phyloP scores from a whole-genome alignment of 1,140 invertebrate genomes.

The Helicoverpa armigera region DNA sequence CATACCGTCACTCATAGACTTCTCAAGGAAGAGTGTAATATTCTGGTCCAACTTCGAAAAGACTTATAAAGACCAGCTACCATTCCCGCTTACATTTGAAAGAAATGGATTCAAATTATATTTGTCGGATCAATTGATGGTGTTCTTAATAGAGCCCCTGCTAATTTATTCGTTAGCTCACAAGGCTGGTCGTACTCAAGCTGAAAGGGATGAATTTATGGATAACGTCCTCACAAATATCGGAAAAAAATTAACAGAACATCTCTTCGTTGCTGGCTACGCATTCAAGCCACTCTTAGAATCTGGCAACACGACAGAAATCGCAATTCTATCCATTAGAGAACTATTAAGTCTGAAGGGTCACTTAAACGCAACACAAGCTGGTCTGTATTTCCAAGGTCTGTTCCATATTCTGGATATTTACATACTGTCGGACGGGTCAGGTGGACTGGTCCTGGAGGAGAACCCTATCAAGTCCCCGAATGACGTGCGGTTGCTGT shows the following conservation, averaged over 20 bases:
- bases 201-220: constrained; percentile 13
- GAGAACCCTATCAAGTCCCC: constrained; percentile 42
- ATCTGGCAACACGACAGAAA: constrained; percentile 37
- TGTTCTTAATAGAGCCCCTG: background rate
- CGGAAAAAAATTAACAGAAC: constrained; percentile 47
- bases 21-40: constrained; percentile 44
- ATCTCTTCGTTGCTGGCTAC: constrained; percentile 50
- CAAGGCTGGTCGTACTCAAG: background rate
- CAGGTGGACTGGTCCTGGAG: constrained; percentile 42
- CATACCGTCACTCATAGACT: constrained; percentile 38
- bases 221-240: constrained; percentile 47
- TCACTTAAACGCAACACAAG: constrained; percentile 50
- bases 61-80: background rate
- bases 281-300: constrained; percentile 42
- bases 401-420: constrained; percentile 53
- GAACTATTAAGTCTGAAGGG: constrained; percentile 50
- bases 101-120: constrained; percentile 52
- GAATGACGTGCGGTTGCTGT: constrained; percentile 54
- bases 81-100: constrained; percentile 50
- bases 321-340: constrained; percentile 45
- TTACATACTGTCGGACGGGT: constrained; percentile 49
- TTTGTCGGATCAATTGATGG: constrained; percentile 51
- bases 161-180: background rate
- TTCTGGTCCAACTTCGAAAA: constrained; percentile 54
- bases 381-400: constrained; percentile 53